phyloP scores from a whole-genome alignment of 2,797 vertebrate genomes.

The Chrosomus eos region DNA sequence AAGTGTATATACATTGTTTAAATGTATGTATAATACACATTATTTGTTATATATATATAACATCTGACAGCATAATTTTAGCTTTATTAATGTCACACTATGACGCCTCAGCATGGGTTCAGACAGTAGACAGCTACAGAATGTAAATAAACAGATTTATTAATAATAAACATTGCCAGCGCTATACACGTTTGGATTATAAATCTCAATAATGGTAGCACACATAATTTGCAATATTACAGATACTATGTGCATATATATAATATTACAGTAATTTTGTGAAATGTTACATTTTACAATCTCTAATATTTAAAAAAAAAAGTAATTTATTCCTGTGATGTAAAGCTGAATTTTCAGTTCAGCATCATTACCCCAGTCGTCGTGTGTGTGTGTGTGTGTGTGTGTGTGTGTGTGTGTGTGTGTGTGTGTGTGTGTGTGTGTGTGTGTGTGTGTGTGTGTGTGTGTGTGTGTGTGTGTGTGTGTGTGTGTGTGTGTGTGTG shows the following conservation, averaged over 20 bases:
- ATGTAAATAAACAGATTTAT: neutral
- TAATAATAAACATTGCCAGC: neutral
- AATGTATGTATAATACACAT: neutral
- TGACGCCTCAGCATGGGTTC: neutral
- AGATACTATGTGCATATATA: too few relatives aligned
- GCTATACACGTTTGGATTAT: neutral
- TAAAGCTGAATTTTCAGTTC: neutral
- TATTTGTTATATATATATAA: neutral
- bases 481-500: too few relatives aligned
- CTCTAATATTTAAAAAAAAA: too few relatives aligned
- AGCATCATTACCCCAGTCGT: neutral
- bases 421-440: too few relatives aligned
- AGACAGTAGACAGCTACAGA: neutral
- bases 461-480: too few relatives aligned
- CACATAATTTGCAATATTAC: neutral
- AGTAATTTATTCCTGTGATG: neutral
- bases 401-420: too few relatives aligned
- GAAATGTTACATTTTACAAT: neutral
- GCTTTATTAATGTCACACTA: neutral
- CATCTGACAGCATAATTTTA: neutral
- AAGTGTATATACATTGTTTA: neutral
- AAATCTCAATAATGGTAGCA: neutral
- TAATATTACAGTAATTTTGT: neutral
- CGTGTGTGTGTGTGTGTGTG: too few relatives aligned
- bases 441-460: too few relatives aligned